A percentile compares a stretch with the other conserved stretches of the same genome.
Conservation (phyloP, 1,140 invertebrate genomes). For the Drosophila repletoides region DNA sequence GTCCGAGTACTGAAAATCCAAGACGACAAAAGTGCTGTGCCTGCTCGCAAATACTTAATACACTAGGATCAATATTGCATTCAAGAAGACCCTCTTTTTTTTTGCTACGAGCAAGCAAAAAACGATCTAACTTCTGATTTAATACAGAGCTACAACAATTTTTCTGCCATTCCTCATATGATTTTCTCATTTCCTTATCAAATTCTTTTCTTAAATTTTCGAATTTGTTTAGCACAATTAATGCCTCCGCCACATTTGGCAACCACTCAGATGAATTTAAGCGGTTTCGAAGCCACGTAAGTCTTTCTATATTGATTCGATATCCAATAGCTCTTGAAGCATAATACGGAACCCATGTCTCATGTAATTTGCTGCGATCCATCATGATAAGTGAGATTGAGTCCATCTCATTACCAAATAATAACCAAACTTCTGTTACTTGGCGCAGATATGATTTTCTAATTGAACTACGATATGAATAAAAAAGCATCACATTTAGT, state of each 20-base stretch:
- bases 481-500: conserved; percentile 87
- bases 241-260: conserved; percentile 45
- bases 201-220: conserved; percentile 47
- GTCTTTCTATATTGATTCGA: conserved; percentile 51
- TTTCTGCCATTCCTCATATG: conserved; percentile 85
- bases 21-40: conserved; percentile 83
- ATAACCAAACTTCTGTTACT: conserved; percentile 86
- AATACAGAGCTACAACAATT: conserved; percentile 85
- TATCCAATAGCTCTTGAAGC: conserved; percentile 84
- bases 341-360: conserved; percentile 87
- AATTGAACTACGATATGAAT: conserved; percentile 86
- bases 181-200: conserved; percentile 55
- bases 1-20: conserved; percentile 83
- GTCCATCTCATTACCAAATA: conserved; percentile 90
- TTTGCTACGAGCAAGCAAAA: conserved; percentile 87
- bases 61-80: conserved; percentile 88
- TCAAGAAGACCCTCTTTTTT: conserved; percentile 87
- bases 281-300: conserved; percentile 52
- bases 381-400: conserved; percentile 88
- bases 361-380: conserved; percentile 85
- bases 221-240: conserved; percentile 40
- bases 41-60: conserved; percentile 70
- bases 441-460: conserved; percentile 85
- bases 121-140: conserved; percentile 86
- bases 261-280: conserved; percentile 65